Evolutionary conservation across 2,888 invertebrate species (phyloP), one percentile per base, ranked within the genome.

Genomic region (Spisula solida): DNA sequence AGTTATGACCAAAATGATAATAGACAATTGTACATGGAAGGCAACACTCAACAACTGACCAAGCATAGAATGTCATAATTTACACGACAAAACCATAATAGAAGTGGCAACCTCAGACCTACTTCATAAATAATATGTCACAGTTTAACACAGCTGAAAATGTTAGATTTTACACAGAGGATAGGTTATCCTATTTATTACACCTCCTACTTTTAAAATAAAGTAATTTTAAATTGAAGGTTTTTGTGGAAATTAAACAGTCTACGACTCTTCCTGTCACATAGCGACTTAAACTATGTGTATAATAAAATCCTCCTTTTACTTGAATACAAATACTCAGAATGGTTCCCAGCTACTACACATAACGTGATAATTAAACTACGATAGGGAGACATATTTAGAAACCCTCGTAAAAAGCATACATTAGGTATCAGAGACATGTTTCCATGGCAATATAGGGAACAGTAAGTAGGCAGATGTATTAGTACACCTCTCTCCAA

Each of bases 391-490:
- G n/a, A 66, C 60, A 2, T 66, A 66, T 66, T 66, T 66, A 66
- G 25, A 66, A 25, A 66, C 25, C n/a, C 60, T 66, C 60, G n/a
- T 66, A 66, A 66, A 66, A 66, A 66, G n/a, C 25, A n/a, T 25
- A 66, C 25, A 66, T 66, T 66, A 25, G 20, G 60, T 25, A 66
- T n/a, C 25, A 12, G 25, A 66, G 60, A 66, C 60, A 66, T 20
- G 60, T 66, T 66, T 4, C 60, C 60, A 66, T 66, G 60, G 60
- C 25, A 66, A 66, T 66, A 25, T 66, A 25, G 25, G 25, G 25
- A 25, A 25, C 60, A 66, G 60, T 66, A 25, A 66, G 60, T 66
- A 66, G 60, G 60, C 60, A 66, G 60, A 66, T 66, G 60, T 66
- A 66, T 66, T 66, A 66, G 25, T 66, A 66, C 60, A 66, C 41